Percentiles rank a stretch among this genome's conserved stretches.
Evolutionary conservation across 2,888 invertebrate species (phyloP).

Genomic region (Aphrophora alni): DNA sequence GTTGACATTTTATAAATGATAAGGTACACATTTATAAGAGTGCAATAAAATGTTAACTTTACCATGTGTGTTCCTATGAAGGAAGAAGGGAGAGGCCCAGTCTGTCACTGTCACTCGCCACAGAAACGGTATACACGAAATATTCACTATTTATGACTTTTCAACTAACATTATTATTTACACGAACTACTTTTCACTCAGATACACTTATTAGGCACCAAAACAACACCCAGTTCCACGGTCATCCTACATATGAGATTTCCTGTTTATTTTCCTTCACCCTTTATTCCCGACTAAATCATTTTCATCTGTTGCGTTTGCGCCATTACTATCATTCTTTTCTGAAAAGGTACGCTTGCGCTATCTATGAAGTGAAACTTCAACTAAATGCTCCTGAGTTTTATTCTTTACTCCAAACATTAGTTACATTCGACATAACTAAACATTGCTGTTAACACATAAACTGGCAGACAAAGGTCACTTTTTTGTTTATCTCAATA

Average conservation of each 20-base stretch:
- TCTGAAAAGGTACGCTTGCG: neutral
- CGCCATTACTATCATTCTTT: neutral
- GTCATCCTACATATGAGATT: neutral
- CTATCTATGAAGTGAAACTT: neutral
- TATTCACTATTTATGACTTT: neutral
- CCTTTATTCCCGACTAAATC: neutral
- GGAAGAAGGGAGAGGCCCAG: conserved; percentile 6
- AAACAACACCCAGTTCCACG: neutral
- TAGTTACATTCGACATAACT: too few species aligned
- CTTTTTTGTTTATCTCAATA: too few species aligned
- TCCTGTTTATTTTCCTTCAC: neutral
- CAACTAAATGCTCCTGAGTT: neutral
- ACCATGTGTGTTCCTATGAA: neutral
- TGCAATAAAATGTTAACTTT: neutral
- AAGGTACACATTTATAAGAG: too few species aligned
- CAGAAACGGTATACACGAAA: neutral
- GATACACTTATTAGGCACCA: neutral
- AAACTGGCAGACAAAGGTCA: too few species aligned
- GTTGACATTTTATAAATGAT: too few species aligned
- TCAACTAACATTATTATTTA: neutral
- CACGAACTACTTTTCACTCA: neutral
- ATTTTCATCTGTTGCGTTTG: conserved; percentile 2
- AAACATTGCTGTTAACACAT: too few species aligned
- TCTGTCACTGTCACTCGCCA: neutral
- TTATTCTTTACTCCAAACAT: too few species aligned